Evolutionary conservation across 92 coral and sea anemone genomes (phyloP), one percentile per base, ranked within the genome.

Genomic region (Actinernus sp.): DNA sequence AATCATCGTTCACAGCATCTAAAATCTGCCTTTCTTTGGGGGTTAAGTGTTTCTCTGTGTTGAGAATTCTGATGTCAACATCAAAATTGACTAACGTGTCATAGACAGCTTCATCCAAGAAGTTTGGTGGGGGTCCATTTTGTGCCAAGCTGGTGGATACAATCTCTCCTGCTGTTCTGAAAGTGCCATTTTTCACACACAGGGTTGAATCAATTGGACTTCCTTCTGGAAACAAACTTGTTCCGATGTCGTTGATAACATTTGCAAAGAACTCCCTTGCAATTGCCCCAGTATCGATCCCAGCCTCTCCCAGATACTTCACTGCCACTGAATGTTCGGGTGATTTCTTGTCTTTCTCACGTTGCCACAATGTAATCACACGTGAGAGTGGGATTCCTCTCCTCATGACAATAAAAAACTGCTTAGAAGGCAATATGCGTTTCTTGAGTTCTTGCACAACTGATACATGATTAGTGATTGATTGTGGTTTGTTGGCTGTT

Each of bases 181-280:
- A 62, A 3, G 32, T 39, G 14, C 81, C 62, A 49, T 74, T 74
- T 32, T 74, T 38, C 3, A 74, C 52, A 2, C 27, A 34, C 21
- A 61, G 63, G 10, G 72, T 74, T 23, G 72, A 74, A 33, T 61
- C 32, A 4, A 74, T 23, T 51, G 73, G 81, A 63, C 72, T 74
- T 38, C 73, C 65, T 49, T 63, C 53, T 31, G 81, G 81, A 48
- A 74, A 74, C 25, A 61, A 12, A 20, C 26, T 56, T 64, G 50
- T 19, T 25, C 54, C 60, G 40, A 74, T 62, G 12, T 23, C 50
- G 17, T 31, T 43, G 31, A 45, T 52, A 9, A 41, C 27, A 37
- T 61, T 33, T 13, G 72, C 52, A 20, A 74, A 62, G 43, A 39
- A 62, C 23, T 74, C 49, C 31, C 61, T 49, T 18, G 73, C 57